Base-by-base conservation (phyloP, 2,797 vertebrate genomes). In the Danio choprae region DNA sequence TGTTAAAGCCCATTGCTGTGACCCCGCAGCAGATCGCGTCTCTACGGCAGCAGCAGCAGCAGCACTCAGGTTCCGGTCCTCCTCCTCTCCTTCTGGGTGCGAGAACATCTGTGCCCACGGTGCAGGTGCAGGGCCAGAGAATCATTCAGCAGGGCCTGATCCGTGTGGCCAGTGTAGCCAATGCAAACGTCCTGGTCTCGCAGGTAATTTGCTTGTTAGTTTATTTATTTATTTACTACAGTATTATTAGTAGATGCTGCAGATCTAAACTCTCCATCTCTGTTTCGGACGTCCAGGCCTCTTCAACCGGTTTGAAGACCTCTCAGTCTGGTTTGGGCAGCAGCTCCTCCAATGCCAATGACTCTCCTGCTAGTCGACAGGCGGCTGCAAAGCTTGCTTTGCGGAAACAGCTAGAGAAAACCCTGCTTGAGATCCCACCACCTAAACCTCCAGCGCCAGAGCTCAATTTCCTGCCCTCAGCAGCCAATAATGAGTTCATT, bases 81-180 rank as follows among this genome's bases (percentile, higher is more conserved):
- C 98, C 97, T 2, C 98, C 97, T 0, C 94, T 99, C 79, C 89
- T 99, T 76, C 91, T 98, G 88, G 97, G 97, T 0, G 97, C 97
- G 0, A 92, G 97, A 63, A 96, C 96, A 0, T 96, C 97, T 0
- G 96, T 97, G 81, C 97, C 98, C 90, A 96, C 93, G n/a, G 95
- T 98, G 71, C 97, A 99, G 86, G 93, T 97, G 73, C 98, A 98
- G 92, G 98, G 97, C 77, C 98, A 99, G 92, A 91, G 97, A 44
- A 97, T 99, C 87, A 98, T 99, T 90, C 97, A 98, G 89, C 98
- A 99, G 91, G 97, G 98, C 51, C 95, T 99, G 76, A 98, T 98
- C 86, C 95, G 98, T 0, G 97, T 99, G 50, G 95, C 97, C 90
- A 99, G 95, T 0, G 97, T 99, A 63, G 92, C 96, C 86, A 99